A percentile compares a stretch with the other conserved stretches of the same genome.
These are phyloP conservation scores for Xestobium rufovillosum DNA, from an alignment of 2,888 invertebrate species.

Conservation along the genomic window DNA sequence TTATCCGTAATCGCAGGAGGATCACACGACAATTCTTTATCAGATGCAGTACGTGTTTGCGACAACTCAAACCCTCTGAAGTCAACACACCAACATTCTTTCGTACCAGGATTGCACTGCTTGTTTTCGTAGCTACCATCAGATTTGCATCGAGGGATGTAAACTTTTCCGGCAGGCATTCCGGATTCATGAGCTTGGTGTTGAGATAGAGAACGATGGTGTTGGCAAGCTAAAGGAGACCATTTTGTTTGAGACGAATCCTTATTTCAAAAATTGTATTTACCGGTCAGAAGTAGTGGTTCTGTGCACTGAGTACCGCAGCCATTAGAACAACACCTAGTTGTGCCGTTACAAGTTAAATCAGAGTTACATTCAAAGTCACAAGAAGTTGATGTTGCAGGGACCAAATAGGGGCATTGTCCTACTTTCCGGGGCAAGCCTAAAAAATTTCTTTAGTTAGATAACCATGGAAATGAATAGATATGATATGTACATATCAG, in stretches of 20 bases:
- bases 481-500: not conserved
- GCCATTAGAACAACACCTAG: slow-evolving; percentile 79
- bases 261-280: slow-evolving; percentile 33
- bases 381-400: slow-evolving; percentile 57
- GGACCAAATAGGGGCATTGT: slow-evolving; percentile 78
- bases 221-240: slow-evolving; percentile 53
- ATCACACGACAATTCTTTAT: slow-evolving; percentile 43
- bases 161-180: slow-evolving; percentile 65
- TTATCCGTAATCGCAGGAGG: slow-evolving; percentile 39
- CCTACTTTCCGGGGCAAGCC: slow-evolving; percentile 64
- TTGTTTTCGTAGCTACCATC: slow-evolving; percentile 63
- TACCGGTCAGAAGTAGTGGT: slow-evolving; percentile 60
- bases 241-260: slow-evolving; percentile 1
- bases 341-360: slow-evolving; percentile 60
- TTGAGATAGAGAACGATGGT: slow-evolving; percentile 46
- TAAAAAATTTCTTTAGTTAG: slow-evolving; percentile 25
- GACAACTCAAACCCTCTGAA: slow-evolving; percentile 63
- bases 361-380: slow-evolving; percentile 73
- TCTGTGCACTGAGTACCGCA: slow-evolving; percentile 77
- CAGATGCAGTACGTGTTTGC: slow-evolving; percentile 51
- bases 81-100: slow-evolving; percentile 79
- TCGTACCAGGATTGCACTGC: slow-evolving; percentile 63
- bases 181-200: slow-evolving; percentile 64
- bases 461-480: too few relatives aligned
- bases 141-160: slow-evolving; percentile 64